Conservation (phyloP, 2,797 vertebrate genomes). For the Xenentodon cancila region DNA sequence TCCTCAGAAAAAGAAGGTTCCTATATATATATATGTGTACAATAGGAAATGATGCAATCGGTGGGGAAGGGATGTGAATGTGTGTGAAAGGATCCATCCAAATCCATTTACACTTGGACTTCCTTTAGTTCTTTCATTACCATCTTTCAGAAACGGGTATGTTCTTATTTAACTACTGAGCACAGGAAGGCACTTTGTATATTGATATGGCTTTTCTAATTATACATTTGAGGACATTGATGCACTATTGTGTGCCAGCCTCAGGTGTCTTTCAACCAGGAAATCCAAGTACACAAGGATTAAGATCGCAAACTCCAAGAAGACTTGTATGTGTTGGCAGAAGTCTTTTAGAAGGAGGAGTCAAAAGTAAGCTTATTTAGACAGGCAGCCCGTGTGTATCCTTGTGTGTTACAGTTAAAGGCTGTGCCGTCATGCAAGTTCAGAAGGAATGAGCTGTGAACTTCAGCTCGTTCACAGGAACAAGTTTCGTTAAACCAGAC, state of each 20-base stretch:
- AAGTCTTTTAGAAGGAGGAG: constrained; percentile 45
- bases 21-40: constrained; percentile 29
- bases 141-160: constrained; percentile 39
- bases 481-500: constrained; percentile 68
- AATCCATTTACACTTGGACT: constrained; percentile 35
- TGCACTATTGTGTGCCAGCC: background rate
- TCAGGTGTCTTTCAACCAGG: constrained; percentile 20
- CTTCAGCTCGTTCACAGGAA: constrained; percentile 65
- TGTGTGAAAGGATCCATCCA: constrained; percentile 8
- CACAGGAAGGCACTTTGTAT: background rate
- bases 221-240: background rate
- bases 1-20: constrained; percentile 44
- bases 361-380: constrained; percentile 53
- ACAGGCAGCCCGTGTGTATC: constrained; percentile 4
- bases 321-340: constrained; percentile 44
- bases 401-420: constrained; percentile 17
- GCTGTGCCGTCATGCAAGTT: constrained; percentile 43
- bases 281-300: constrained; percentile 21
- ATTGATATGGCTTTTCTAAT: constrained; percentile 8
- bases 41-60: constrained; percentile 66
- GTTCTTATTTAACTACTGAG: background rate
- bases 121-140: constrained; percentile 13
- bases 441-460: constrained; percentile 52
- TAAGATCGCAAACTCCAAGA: constrained; percentile 49
- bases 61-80: constrained; percentile 25